These are phyloP conservation scores for Orchesellides sinensis DNA, from an alignment of 2,888 invertebrate species.

Conservation along the genomic window DNA sequence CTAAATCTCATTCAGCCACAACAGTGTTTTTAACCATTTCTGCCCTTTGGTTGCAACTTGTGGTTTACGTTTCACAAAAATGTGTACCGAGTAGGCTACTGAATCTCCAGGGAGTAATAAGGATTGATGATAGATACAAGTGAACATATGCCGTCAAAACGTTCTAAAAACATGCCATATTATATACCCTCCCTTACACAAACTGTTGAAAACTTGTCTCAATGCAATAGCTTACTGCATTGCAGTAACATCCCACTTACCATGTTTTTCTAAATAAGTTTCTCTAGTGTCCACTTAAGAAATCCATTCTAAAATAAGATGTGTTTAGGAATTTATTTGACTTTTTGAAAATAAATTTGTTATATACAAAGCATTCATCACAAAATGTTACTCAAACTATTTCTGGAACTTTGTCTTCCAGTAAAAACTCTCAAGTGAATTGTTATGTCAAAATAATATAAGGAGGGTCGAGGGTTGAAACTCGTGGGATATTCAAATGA, in stretches of 20 bases:
- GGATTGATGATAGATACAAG: slow-evolving; percentile 71
- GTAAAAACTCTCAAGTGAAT: no score
- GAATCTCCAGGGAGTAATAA: slow-evolving; percentile 72
- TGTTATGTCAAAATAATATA: no score
- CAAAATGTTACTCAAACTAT: background rate
- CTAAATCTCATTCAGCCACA: no score
- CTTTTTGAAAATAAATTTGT: slow-evolving; percentile 4
- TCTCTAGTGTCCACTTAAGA: slow-evolving; percentile 42
- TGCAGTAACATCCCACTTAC: background rate
- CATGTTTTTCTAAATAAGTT: background rate
- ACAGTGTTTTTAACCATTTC: no score
- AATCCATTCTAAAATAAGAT: slow-evolving; percentile 6
- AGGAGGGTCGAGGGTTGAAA: no score
- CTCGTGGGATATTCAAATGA: no score
- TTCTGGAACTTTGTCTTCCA: no score
- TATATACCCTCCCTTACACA: slow-evolving; percentile 45
- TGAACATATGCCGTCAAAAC: slow-evolving; percentile 58
- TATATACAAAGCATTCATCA: background rate
- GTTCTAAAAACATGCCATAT: slow-evolving; percentile 26
- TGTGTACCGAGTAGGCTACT: slow-evolving; percentile 29
- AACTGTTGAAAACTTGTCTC: slow-evolving; percentile 49
- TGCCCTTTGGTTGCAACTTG: slow-evolving; percentile 3
- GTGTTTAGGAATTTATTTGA: background rate
- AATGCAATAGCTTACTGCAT: slow-evolving; percentile 17
- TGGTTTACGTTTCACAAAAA: slow-evolving; percentile 33